Evolutionary conservation across 2,888 invertebrate species (phyloP).

Genomic region (Drosophila neotestacea): DNA sequence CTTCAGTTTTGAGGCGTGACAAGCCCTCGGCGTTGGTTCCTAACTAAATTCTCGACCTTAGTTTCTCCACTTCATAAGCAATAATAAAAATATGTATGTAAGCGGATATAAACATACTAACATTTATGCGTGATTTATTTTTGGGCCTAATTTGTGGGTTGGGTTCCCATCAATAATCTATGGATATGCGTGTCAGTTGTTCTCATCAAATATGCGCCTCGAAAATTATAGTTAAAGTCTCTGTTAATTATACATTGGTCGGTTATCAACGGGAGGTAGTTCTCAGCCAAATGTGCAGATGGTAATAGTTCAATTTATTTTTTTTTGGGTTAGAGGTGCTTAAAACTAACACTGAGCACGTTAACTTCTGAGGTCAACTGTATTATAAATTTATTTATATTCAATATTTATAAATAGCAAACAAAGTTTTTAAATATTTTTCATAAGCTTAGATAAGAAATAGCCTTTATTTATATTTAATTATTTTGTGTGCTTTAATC

Average conservation of each 20-base stretch:
- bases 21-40: slow-evolving; percentile 12
- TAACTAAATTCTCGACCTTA: slow-evolving; percentile 4
- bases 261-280: background rate
- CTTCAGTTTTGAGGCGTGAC: slow-evolving; percentile 37
- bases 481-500: background rate
- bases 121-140: slow-evolving; percentile 46
- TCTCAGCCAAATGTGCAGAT: background rate
- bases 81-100: slow-evolving; percentile 19
- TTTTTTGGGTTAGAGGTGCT: slow-evolving; percentile 18
- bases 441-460: background rate
- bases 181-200: slow-evolving; percentile 41
- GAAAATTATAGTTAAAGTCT: slow-evolving; percentile 32
- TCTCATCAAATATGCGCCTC: slow-evolving; percentile 40
- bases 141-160: slow-evolving; percentile 16
- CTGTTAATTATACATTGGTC: slow-evolving; percentile 34
- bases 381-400: background rate
- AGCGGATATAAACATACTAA: slow-evolving; percentile 6
- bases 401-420: slow-evolving; percentile 5
- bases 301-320: slow-evolving; percentile 12
- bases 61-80: background rate
- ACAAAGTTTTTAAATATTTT: background rate
- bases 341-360: slow-evolving; percentile 3
- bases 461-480: background rate
- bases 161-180: slow-evolving; percentile 14
- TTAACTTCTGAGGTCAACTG: slow-evolving; percentile 9